These are phyloP conservation scores for Siniperca scherzeri DNA, from an alignment of 2,797 vertebrate species.

Conservation along the genomic window DNA sequence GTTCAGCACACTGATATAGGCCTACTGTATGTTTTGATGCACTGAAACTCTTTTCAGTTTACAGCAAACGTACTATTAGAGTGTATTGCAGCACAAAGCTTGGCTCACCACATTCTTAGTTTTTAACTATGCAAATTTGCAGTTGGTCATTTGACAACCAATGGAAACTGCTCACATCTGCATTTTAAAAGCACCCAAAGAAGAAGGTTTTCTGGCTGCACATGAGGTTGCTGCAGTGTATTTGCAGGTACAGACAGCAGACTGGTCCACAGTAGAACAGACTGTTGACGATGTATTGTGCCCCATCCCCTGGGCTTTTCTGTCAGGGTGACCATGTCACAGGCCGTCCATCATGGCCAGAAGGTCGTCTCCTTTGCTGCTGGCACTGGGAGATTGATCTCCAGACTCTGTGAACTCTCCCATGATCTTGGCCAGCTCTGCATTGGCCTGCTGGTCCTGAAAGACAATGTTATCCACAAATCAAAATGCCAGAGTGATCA, in stretches of 20 bases:
- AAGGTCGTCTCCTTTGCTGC: conserved; percentile 94
- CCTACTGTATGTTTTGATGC: conserved; percentile 32
- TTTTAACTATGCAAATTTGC: conserved; percentile 35
- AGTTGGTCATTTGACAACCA: conserved; percentile 31
- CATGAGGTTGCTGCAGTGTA: conserved; percentile 40
- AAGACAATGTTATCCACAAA: conserved; percentile 66
- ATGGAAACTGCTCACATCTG: conserved; percentile 36
- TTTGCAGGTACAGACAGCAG: conserved; percentile 53
- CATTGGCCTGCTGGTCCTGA: conserved; percentile 90
- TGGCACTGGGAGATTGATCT: conserved; percentile 75
- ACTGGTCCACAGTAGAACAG: conserved; percentile 40
- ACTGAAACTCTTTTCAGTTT: conserved; percentile 27
- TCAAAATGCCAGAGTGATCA: conserved; percentile 31
- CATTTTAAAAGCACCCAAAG: conserved; percentile 40
- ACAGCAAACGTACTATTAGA: conserved; percentile 40
- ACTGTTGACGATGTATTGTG: conserved; percentile 20
- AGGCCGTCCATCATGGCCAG: conserved; percentile 96
- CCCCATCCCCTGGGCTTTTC: conserved; percentile 26
- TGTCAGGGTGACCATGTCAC: conserved; percentile 72
- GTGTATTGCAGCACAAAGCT: conserved; percentile 38
- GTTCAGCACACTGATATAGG: conserved; percentile 27
- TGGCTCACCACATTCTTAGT: conserved; percentile 26
- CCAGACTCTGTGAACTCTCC: conserved; percentile 89
- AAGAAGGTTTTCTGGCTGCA: conserved; percentile 34
- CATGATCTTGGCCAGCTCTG: conserved; percentile 94